Evolutionary conservation across 2,888 invertebrate species (phyloP).

Genomic region (Nephrotoma guestfalica): DNA sequence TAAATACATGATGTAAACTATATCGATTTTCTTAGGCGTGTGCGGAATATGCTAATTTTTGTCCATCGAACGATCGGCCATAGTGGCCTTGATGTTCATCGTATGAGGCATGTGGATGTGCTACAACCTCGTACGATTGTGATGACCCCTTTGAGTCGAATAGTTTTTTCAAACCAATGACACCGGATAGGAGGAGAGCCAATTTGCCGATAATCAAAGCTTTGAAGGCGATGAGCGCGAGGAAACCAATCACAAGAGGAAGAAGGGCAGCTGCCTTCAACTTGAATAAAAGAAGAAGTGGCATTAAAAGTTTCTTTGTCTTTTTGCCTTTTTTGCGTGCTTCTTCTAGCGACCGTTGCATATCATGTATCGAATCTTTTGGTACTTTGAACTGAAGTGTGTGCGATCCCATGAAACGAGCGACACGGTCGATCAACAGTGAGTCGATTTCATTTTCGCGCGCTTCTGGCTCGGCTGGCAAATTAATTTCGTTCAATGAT

Average conservation of each 20-base stretch:
- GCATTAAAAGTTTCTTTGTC: slow-evolving; percentile 59
- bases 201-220: slow-evolving; percentile 72
- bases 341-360: slow-evolving; percentile 69
- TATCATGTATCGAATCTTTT: slow-evolving; percentile 51
- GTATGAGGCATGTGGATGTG: slow-evolving; percentile 43
- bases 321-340: slow-evolving; percentile 68
- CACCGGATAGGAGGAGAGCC: slow-evolving; percentile 58
- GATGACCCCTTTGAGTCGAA: slow-evolving; percentile 51
- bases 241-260: slow-evolving; percentile 58
- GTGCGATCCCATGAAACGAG: slow-evolving; percentile 61
- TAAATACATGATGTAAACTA: slow-evolving; percentile 12
- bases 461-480: slow-evolving; percentile 58
- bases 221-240: slow-evolving; percentile 71
- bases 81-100: slow-evolving; percentile 43
- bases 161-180: slow-evolving; percentile 60
- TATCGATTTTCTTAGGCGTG: slow-evolving; percentile 31
- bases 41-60: slow-evolving; percentile 58
- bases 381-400: slow-evolving; percentile 71
- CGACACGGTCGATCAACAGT: slow-evolving; percentile 57
- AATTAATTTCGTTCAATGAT: slow-evolving; percentile 45
- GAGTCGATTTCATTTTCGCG: slow-evolving; percentile 58
- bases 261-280: slow-evolving; percentile 65
- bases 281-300: slow-evolving; percentile 60
- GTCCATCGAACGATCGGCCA: slow-evolving; percentile 50
- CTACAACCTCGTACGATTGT: slow-evolving; percentile 63